phyloP scores from a whole-genome alignment of 2,797 vertebrate species.

The Rhincodon typus region DNA sequence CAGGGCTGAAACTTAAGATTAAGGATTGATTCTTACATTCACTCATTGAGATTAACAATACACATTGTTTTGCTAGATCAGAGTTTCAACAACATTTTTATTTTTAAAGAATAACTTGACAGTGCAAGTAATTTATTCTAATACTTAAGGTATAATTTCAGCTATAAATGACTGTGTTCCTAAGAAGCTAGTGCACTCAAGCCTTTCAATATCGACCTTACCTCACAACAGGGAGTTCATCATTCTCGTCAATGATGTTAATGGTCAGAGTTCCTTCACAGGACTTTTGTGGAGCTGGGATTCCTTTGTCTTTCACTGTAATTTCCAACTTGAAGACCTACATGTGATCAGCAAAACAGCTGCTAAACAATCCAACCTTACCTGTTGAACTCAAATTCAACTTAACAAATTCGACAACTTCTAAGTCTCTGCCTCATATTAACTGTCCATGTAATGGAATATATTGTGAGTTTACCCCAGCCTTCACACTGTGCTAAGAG shows the following conservation, averaged over 20 bases:
- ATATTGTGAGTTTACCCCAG: not conserved
- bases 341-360: not conserved
- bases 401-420: not conserved
- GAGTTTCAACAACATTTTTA: not conserved
- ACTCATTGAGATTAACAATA: not conserved
- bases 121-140: not conserved
- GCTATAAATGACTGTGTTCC: not conserved
- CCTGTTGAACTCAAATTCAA: not conserved
- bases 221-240: slow-evolving; percentile 11
- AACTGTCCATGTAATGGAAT: not conserved
- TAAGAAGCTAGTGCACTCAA: not conserved
- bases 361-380: too few species aligned
- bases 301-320: slow-evolving; percentile 21
- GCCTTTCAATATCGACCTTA: not conserved
- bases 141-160: not conserved
- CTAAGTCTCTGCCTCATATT: not conserved
- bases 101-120: not conserved
- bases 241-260: slow-evolving; percentile 8
- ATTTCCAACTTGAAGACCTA: slow-evolving; percentile 14
- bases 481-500: not conserved
- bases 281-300: slow-evolving; percentile 12
- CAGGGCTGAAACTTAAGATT: slow-evolving; percentile 20
- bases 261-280: not conserved
- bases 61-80: not conserved
- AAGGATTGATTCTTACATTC: not conserved